A percentile compares a stretch with the other conserved stretches of the same genome.
These are phyloP conservation scores for Toxotes jaculatrix DNA, from an alignment of 2,113 vertebrate genomes.

Conservation along the genomic window DNA sequence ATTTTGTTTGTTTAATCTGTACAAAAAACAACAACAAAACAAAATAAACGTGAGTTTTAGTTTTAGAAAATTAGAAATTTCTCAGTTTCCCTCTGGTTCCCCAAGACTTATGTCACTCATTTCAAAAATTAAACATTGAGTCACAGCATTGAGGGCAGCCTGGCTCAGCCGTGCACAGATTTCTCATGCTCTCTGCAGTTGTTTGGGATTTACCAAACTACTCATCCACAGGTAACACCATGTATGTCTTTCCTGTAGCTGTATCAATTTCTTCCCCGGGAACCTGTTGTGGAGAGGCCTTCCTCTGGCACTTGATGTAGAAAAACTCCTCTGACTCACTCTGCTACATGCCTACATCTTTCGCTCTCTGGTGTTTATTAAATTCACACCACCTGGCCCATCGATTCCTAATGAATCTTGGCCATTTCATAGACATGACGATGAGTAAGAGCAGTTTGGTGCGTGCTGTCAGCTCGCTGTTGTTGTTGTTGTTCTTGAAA, in stretches of 20 bases:
- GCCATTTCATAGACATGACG: constrained; percentile 27
- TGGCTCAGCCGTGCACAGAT: constrained; percentile 13
- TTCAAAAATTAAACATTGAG: constrained; percentile 6
- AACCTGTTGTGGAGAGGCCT: constrained; percentile 55
- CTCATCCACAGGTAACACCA: constrained; percentile 67
- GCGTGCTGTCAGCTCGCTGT: constrained; percentile 35
- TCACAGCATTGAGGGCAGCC: constrained; percentile 32
- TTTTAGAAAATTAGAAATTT: too few species aligned
- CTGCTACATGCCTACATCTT: constrained; percentile 49
- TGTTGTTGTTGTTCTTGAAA: constrained; percentile 40
- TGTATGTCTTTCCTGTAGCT: constrained; percentile 75
- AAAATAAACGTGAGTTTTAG: too few species aligned
- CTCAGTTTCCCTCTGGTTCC: not conserved
- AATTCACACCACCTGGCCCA: constrained; percentile 65
- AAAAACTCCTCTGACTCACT: constrained; percentile 70
- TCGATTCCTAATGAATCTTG: constrained; percentile 51
- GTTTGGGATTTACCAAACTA: constrained; percentile 27
- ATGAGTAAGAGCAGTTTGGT: constrained; percentile 48
- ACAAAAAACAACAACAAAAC: too few species aligned
- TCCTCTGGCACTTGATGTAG: constrained; percentile 58
- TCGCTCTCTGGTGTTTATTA: constrained; percentile 47
- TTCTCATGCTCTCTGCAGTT: not conserved
- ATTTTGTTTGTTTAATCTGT: too few species aligned
- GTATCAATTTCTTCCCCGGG: constrained; percentile 24
- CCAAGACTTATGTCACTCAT: not conserved